These are phyloP conservation scores for Urocyon cinereoargenteus DNA, from an alignment of 2,797 vertebrate genomes.

Conservation along the genomic window DNA sequence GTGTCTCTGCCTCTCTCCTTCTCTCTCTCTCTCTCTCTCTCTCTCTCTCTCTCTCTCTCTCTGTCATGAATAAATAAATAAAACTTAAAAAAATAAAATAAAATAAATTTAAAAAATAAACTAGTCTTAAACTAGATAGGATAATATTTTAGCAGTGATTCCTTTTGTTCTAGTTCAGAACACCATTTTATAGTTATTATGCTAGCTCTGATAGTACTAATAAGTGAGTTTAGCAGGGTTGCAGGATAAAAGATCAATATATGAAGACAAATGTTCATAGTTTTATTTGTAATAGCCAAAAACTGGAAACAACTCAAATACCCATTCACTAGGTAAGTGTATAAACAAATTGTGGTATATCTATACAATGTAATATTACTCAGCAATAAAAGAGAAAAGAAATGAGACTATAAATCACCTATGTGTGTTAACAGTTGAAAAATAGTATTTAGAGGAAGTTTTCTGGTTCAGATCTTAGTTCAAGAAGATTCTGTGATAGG, in stretches of 20 bases:
- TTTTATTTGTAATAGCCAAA: neutral
- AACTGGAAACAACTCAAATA: neutral
- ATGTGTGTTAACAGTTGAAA: neutral
- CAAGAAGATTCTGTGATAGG: neutral
- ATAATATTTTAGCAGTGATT: neutral
- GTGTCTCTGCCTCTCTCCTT: no score
- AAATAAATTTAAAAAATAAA: no score
- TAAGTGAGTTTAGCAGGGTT: neutral
- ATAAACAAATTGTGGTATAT: neutral
- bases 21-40: no score
- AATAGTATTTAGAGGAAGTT: neutral
- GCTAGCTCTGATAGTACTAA: no score
- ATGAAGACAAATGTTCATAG: neutral
- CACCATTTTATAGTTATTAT: neutral
- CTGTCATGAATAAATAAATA: no score
- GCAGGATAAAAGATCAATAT: neutral
- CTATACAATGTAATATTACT: neutral
- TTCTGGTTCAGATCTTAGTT: neutral
- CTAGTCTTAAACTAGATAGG: neutral
- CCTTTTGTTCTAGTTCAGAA: neutral
- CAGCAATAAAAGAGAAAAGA: neutral
- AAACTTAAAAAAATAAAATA: no score
- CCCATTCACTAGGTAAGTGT: neutral
- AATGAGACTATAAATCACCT: neutral
- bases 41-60: no score